Conservation (phyloP, 2,113 vertebrate species). For the Chaetorhynchus papuensis region DNA sequence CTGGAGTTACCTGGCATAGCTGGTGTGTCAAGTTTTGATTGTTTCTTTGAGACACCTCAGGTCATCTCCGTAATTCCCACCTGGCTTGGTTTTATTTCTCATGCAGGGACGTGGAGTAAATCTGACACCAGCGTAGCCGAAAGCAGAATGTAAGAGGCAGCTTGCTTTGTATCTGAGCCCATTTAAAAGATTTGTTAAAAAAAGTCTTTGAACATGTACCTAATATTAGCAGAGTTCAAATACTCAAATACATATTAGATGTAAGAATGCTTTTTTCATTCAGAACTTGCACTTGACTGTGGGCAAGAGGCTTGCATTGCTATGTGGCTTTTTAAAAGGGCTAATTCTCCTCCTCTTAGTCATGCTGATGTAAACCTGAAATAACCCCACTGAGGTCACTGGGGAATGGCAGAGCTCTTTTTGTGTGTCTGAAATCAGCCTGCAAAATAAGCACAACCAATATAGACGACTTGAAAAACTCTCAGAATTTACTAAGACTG, state of each 20-base stretch:
- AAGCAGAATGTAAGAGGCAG: background rate
- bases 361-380: background rate
- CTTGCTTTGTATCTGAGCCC: background rate
- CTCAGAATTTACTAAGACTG: background rate
- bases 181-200: background rate
- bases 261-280: background rate
- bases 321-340: background rate
- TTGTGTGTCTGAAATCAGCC: conserved; percentile 11
- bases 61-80: background rate
- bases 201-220: background rate
- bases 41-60: background rate
- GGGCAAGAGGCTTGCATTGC: background rate
- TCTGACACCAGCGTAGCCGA: background rate
- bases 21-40: background rate
- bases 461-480: background rate
- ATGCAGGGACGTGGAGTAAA: background rate
- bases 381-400: background rate
- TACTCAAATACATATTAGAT: background rate
- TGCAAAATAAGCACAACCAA: background rate
- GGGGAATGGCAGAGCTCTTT: background rate
- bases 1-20: background rate
- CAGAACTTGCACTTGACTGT: background rate
- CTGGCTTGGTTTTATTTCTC: background rate
- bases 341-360: background rate
- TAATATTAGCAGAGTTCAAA: background rate